Evolutionary conservation across 1,140 invertebrate species (phyloP).

Genomic region (Aricia agestis): DNA sequence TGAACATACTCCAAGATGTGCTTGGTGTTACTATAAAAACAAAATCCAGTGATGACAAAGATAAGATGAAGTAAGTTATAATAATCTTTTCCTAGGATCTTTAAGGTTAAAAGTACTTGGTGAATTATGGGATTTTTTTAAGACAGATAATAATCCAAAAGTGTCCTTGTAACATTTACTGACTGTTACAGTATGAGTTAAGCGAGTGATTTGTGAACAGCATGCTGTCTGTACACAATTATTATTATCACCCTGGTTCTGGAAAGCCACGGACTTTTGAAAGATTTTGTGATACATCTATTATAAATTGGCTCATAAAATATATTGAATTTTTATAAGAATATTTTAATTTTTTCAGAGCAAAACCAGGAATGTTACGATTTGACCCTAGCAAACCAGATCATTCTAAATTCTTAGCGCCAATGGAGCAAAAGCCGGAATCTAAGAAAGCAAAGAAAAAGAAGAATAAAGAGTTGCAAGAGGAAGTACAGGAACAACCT

Average conservation of each 20-base stretch:
- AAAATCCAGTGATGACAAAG: slow-evolving; percentile 40
- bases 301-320: too few relatives aligned
- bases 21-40: slow-evolving; percentile 69
- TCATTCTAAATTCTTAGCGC: slow-evolving; percentile 77
- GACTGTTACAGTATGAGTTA: too few relatives aligned
- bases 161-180: too few relatives aligned
- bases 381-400: slow-evolving; percentile 79
- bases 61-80: slow-evolving; percentile 56
- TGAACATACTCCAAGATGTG: slow-evolving; percentile 78
- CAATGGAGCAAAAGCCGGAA: slow-evolving; percentile 41
- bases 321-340: background rate
- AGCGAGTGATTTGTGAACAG: too few relatives aligned
- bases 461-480: slow-evolving; percentile 33
- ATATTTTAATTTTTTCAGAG: slow-evolving; percentile 38
- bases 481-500: slow-evolving; percentile 37
- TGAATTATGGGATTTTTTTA: too few relatives aligned
- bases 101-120: too few relatives aligned
- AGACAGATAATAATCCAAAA: too few relatives aligned
- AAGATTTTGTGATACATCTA: too few relatives aligned
- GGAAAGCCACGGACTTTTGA: too few relatives aligned
- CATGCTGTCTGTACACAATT: too few relatives aligned
- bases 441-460: slow-evolving; percentile 64
- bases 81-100: slow-evolving; percentile 11
- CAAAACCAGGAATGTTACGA: slow-evolving; percentile 76
- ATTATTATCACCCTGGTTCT: too few relatives aligned